phyloP scores from a whole-genome alignment of 2,113 vertebrate species.

The Macrotus californicus region DNA sequence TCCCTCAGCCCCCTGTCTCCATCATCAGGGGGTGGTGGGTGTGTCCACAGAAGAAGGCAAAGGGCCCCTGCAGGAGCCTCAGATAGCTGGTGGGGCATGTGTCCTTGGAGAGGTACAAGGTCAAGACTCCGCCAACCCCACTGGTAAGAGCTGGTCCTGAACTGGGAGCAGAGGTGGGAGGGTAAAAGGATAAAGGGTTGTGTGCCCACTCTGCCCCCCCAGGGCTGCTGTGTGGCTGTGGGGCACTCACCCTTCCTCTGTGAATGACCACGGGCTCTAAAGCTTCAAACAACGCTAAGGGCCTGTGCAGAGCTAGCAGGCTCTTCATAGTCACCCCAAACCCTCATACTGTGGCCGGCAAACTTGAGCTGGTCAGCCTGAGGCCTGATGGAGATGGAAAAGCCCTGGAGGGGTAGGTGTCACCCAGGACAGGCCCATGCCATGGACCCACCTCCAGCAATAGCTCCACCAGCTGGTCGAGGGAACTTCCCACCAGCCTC shows the following conservation, averaged over 20 bases:
- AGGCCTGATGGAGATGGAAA: background rate
- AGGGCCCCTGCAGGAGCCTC: no score
- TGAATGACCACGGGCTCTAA: background rate
- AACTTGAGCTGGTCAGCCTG: background rate
- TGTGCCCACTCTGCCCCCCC: background rate
- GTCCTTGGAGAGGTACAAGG: background rate
- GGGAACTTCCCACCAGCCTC: background rate
- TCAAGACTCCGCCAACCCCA: background rate
- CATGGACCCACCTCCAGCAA: background rate
- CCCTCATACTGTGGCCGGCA: background rate
- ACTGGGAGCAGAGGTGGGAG: background rate
- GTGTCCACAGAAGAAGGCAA: background rate
- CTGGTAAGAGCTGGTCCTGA: background rate
- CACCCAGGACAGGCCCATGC: constrained; percentile 22
- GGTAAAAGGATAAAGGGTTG: background rate
- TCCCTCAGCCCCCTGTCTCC: background rate
- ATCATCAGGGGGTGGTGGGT: no score
- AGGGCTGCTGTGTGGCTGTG: background rate
- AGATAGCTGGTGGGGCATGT: background rate
- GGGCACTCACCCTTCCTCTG: background rate
- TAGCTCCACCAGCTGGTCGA: background rate
- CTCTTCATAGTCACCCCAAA: background rate
- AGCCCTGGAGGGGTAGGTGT: constrained; percentile 73
- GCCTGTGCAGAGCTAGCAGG: background rate
- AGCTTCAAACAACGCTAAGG: background rate